These are phyloP conservation scores for Oxyteleia sp. DNA, from an alignment of 2,888 invertebrate genomes.

Conservation along the genomic window DNA sequence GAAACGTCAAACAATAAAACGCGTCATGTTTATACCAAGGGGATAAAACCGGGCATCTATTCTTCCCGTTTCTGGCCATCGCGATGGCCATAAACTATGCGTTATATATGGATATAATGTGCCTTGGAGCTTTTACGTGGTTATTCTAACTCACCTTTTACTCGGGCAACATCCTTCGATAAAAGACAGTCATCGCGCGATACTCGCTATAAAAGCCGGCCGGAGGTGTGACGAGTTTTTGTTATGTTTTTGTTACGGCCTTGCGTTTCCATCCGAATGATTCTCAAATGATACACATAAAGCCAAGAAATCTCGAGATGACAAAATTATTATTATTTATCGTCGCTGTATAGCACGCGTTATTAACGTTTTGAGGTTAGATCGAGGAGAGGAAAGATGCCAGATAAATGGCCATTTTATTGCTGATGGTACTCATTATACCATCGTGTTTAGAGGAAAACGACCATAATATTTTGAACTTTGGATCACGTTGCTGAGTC, in stretches of 20 bases:
- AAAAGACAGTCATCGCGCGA: conserved; percentile 53
- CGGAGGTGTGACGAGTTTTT: conserved; percentile 57
- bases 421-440: conserved; percentile 1
- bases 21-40: conserved; percentile 83
- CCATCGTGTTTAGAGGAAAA: conserved; percentile 16
- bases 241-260: conserved; percentile 57
- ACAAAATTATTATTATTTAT: conserved; percentile 45
- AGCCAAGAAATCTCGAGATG: conserved; percentile 29
- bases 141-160: conserved; percentile 66
- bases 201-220: conserved; percentile 50
- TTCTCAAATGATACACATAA: conserved; percentile 46
- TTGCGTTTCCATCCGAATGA: conserved; percentile 30
- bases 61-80: conserved; percentile 76
- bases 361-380: conserved; percentile 30
- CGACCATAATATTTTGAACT: background rate
- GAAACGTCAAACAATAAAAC: conserved; percentile 85
- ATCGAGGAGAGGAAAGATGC: background rate
- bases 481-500: background rate
- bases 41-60: conserved; percentile 80
- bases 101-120: conserved; percentile 79
- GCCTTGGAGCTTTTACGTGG: conserved; percentile 73
- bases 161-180: conserved; percentile 66
- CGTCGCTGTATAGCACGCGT: conserved; percentile 18
- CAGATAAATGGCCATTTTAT: conserved; percentile 16
- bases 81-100: conserved; percentile 72